Evolutionary conservation across 2,888 invertebrate genomes (phyloP), one percentile per base, ranked within the genome.

Genomic region (Diarsia rubi): DNA sequence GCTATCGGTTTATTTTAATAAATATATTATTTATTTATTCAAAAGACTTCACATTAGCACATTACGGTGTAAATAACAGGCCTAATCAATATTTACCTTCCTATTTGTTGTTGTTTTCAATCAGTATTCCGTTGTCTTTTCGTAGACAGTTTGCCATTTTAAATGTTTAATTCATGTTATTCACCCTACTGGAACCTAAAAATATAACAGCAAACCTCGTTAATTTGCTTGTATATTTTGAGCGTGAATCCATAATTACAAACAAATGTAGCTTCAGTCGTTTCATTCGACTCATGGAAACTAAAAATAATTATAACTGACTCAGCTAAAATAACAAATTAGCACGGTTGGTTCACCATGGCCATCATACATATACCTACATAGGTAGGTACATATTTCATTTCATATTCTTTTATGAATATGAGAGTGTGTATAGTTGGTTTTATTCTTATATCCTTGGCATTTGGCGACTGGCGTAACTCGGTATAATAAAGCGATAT

Each of bases 201-300:
- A 79, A 70, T 42, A 70, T 47, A 70, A 66, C 62, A 24, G 45
- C 42, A 24, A 57, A n/a, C 44, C 49, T 49, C 65, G 14, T 63
- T 49, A 68, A 37, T 24, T 45, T 72, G 45, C 45, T 31, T 73
- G 67, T 75, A 68, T 62, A 68, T 68, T 70, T 78, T 60, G 31
- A 78, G n/a, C 74, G 65, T 66, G 52, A 72, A 81, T 69, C 57
- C 64, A 70, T 70, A 80, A 82, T 80, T 76, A 83, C 69, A 68
- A 80, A 76, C 76, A 79, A 80, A 73, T 81, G 78, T 74, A 73
- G 31, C 54, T 67, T 52, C 66, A 42, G 79, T 59, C n/a, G 69
- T 75, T 72, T 67, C 47, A 69, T 67, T 63, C 57, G 47, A 64
- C 64, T 60, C 59, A 60, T 44, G 52, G 60, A 71, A 81, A 44